Evolutionary conservation across 2,113 vertebrate species (phyloP).

Genomic region (Petrocephalus microphthalmus): DNA sequence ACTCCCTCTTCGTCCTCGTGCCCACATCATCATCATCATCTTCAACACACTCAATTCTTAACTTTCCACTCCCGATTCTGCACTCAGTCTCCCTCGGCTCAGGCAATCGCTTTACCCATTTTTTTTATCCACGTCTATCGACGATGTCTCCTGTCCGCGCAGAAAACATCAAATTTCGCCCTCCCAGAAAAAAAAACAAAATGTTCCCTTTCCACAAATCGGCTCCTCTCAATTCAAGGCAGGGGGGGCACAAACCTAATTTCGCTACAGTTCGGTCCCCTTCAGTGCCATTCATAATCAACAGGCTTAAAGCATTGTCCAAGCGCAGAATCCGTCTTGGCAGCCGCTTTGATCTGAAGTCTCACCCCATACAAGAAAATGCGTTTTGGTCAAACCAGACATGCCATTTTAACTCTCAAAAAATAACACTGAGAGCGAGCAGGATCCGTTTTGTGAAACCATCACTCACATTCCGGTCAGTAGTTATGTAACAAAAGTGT

Average conservation of each 20-base stretch:
- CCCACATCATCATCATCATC: slow-evolving; percentile 54
- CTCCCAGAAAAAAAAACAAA: not conserved
- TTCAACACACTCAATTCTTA: slow-evolving; percentile 30
- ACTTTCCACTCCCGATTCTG: slow-evolving; percentile 51
- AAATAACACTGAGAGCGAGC: slow-evolving; percentile 38
- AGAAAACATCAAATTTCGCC: slow-evolving; percentile 44
- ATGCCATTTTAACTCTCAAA: slow-evolving; percentile 50
- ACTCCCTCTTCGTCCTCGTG: slow-evolving; percentile 48
- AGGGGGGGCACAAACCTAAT: slow-evolving; percentile 50
- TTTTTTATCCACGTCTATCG: slow-evolving; percentile 39
- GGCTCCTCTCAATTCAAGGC: slow-evolving; percentile 52
- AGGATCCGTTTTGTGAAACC: slow-evolving; percentile 38
- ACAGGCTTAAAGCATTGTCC: slow-evolving; percentile 58
- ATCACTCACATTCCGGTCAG: slow-evolving; percentile 55
- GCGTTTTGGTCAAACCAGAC: slow-evolving; percentile 44
- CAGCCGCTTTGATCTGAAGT: slow-evolving; percentile 47
- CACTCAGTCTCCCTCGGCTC: slow-evolving; percentile 37
- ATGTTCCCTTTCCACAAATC: slow-evolving; percentile 38
- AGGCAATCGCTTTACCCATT: slow-evolving; percentile 59
- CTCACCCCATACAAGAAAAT: slow-evolving; percentile 40
- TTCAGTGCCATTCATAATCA: slow-evolving; percentile 58
- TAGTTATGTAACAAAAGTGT: slow-evolving; percentile 46
- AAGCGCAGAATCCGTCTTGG: slow-evolving; percentile 44
- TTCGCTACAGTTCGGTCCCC: slow-evolving; percentile 56
- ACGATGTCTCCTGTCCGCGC: slow-evolving; percentile 46